Percentiles rank a stretch among this genome's conserved stretches.
Conservation (phyloP, 2,888 invertebrate genomes). For the Entomobrya multifasciata region DNA sequence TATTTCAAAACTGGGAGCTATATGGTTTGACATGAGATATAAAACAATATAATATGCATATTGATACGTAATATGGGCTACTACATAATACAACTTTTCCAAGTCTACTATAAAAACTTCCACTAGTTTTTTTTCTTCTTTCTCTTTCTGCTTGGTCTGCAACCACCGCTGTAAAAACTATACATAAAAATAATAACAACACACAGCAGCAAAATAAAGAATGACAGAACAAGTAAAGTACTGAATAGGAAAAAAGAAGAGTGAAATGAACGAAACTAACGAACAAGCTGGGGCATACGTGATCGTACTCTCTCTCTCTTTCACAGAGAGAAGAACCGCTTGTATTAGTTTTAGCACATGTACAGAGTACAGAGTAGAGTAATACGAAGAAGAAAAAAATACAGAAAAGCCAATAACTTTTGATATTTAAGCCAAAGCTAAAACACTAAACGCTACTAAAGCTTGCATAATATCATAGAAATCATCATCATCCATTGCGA, state of each 20-base stretch:
- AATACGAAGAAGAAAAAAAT: neutral
- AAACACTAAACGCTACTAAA: constrained; percentile 33
- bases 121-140: constrained; percentile 51
- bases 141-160: constrained; percentile 10
- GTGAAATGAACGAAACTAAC: constrained; percentile 38
- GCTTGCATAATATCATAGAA: constrained; percentile 49
- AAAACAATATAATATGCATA: constrained; percentile 15
- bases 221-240: too few species aligned
- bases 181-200: constrained; percentile 17
- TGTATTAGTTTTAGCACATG: neutral
- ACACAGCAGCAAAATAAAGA: neutral
- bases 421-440: constrained; percentile 60
- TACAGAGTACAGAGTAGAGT: neutral
- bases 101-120: constrained; percentile 34
- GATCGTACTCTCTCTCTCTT: neutral
- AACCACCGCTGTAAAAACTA: neutral
- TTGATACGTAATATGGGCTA: constrained; percentile 37
- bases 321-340: neutral
- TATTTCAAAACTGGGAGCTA: constrained; percentile 39
- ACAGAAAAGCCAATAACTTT: constrained; percentile 65
- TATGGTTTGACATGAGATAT: constrained; percentile 26
- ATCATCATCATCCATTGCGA: constrained; percentile 45
- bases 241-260: constrained; percentile 9
- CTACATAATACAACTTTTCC: neutral
- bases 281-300: neutral